A percentile compares a stretch with the other conserved stretches of the same genome.
Evolutionary conservation across 2,797 vertebrate genomes (phyloP).

Genomic region (Mareca strepera): DNA sequence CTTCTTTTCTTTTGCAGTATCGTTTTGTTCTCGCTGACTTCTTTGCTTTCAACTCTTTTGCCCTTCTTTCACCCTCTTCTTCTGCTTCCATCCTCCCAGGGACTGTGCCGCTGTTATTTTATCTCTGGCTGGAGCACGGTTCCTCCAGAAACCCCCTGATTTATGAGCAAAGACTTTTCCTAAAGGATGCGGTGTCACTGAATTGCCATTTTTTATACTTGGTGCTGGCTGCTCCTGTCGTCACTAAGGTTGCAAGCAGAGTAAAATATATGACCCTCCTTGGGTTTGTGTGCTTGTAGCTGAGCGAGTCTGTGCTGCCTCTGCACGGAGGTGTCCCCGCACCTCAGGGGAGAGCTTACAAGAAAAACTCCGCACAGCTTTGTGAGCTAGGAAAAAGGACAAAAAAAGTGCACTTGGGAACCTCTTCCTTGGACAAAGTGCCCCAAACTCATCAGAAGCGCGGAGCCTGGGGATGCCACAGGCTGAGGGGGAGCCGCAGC

Average conservation of each 20-base stretch:
- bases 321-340: rapidly evolving
- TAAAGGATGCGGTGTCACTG: background rate
- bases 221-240: background rate
- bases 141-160: background rate
- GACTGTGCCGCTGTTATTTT: background rate
- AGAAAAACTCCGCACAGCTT: background rate
- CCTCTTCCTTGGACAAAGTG: background rate
- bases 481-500: rapidly evolving
- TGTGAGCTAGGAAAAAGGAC: background rate
- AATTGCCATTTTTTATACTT: background rate
- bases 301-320: background rate
- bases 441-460: background rate
- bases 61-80: background rate
- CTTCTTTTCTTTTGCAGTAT: background rate
- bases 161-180: background rate
- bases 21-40: background rate
- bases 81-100: rapidly evolving
- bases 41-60: background rate
- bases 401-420: background rate
- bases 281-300: rapidly evolving
- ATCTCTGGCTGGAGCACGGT: rapidly evolving
- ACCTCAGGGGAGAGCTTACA: background rate
- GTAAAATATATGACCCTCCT: background rate
- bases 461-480: background rate
- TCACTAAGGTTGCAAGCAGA: background rate